Base-by-base conservation (phyloP, 2,888 invertebrate species). In the Atrina japonica region DNA sequence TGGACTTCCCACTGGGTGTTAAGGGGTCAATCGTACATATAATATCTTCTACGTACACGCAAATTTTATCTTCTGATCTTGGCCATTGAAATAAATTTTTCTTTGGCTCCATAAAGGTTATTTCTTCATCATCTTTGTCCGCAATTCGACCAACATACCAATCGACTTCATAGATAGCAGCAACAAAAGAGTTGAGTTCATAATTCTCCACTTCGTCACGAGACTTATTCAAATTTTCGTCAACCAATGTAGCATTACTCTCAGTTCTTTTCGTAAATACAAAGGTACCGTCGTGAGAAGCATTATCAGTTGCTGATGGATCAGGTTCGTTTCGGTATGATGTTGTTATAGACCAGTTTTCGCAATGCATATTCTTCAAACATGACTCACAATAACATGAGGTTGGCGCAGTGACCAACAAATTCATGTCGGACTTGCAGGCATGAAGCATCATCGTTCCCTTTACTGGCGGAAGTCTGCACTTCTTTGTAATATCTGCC, bases 371-470 rank as follows among this genome's bases (percentile, higher is more conserved):
- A 14, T 16, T 16, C 14, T 25, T n/a, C 9, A 53, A 1, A 53
- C 53, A 53, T 3, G 11, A 6, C 2, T 16, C 9, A 29, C 53
- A 53, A 23, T 53, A 27, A 25, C 53, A 53, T 16, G 53, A 53
- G 3, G 53, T 53, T 14, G 11, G 5, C 14, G 53, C 23, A 9
- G 27, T 53, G 11, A 25, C 9, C 9, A 53, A 29, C 25, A 11
- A 2, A 3, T 53, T 25, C 11, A 21, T 23, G 25, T 21, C 27
- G 9, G 21, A 11, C 9, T 16, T n/a, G n/a, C 49, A 49, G n/a
- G 53, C 53, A 53, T 53, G 53, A 11, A 53, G 29, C 2, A 11
- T 53, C 53, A 53, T 29, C 29, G 53, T 53, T 11, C 53, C 53
- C 29, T 53, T 29, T 14, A 27, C 53, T 25, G 53, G 53, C n/a